Conservation (phyloP, 1,140 invertebrate genomes). For the Babylonia areolata region DNA sequence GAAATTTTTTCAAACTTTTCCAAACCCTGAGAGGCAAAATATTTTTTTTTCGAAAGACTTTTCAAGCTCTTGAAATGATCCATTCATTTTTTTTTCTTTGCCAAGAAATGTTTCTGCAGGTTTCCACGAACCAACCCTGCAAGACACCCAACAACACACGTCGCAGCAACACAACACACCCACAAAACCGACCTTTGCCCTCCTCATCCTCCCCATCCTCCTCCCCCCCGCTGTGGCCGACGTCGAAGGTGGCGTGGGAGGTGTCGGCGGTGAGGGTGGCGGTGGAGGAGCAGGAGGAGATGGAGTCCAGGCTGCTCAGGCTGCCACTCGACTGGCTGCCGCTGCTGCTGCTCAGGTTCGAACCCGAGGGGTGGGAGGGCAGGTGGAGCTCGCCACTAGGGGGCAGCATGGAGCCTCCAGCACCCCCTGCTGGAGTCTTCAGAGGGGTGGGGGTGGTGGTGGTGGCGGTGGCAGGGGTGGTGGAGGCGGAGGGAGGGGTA, state of each 20-base stretch:
- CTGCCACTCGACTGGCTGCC: conserved; percentile 70
- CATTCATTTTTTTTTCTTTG: too few species aligned
- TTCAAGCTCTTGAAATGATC: too few species aligned
- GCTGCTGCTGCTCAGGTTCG: conserved; percentile 59
- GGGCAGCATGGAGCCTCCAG: background rate
- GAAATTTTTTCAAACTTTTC: too few species aligned
- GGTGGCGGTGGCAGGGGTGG: conserved; percentile 7
- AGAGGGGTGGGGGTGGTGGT: conserved; percentile 29
- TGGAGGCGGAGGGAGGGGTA: conserved; percentile 29
- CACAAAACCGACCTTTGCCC: background rate
- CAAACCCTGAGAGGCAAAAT: too few species aligned
- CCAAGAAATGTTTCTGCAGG: too few species aligned
- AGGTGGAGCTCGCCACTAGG: conserved; percentile 23
- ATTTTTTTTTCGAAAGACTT: too few species aligned
- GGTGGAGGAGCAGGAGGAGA: conserved; percentile 68
- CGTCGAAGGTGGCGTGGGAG: conserved; percentile 31
- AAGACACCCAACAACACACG: background rate
- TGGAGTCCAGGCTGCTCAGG: conserved; percentile 69
- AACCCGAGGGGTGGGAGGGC: conserved; percentile 49
- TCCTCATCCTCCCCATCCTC: background rate
- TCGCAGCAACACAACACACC: background rate
- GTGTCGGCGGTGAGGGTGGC: conserved; percentile 67
- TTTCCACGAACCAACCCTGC: background rate
- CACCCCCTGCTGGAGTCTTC: background rate
- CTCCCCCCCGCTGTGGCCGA: conserved; percentile 1